Conservation (phyloP, 2,797 vertebrate species). For the Leptoclinus maculatus region DNA sequence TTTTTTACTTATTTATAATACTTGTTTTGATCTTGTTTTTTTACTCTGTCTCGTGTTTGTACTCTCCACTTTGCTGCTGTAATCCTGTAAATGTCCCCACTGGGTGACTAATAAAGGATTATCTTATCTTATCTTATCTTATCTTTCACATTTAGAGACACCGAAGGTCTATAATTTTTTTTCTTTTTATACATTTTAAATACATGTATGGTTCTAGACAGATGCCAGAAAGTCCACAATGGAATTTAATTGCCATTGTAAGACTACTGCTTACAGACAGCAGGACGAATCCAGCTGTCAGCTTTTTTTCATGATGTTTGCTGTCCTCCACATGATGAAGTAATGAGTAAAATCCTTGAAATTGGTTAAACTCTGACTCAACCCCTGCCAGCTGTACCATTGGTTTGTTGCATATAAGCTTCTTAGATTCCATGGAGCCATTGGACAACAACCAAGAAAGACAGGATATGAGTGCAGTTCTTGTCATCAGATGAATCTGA, state of each 20-base stretch:
- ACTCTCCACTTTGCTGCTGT: too few relatives aligned
- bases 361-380: conserved; percentile 48
- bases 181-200: too few relatives aligned
- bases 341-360: conserved; percentile 55
- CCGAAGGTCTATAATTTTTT: conserved; percentile 9
- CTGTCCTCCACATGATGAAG: conserved; percentile 40
- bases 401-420: conserved; percentile 41
- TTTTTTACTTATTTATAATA: too few relatives aligned
- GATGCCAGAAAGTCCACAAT: conserved; percentile 40
- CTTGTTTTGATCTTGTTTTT: too few relatives aligned
- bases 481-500: conserved; percentile 23
- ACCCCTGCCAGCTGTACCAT: conserved; percentile 39
- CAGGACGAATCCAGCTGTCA: conserved; percentile 47
- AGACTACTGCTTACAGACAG: conserved; percentile 27
- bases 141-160: conserved; percentile 15
- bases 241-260: conserved; percentile 33
- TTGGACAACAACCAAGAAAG: conserved; percentile 23
- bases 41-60: too few relatives aligned
- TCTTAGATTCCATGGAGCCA: conserved; percentile 39
- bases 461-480: neutral
- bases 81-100: too few relatives aligned
- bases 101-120: too few relatives aligned
- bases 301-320: conserved; percentile 3
- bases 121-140: too few relatives aligned
- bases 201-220: conserved; percentile 3